These are phyloP conservation scores for Hippocampus mohnikei DNA, from an alignment of 2,113 vertebrate species.

Conservation along the genomic window DNA sequence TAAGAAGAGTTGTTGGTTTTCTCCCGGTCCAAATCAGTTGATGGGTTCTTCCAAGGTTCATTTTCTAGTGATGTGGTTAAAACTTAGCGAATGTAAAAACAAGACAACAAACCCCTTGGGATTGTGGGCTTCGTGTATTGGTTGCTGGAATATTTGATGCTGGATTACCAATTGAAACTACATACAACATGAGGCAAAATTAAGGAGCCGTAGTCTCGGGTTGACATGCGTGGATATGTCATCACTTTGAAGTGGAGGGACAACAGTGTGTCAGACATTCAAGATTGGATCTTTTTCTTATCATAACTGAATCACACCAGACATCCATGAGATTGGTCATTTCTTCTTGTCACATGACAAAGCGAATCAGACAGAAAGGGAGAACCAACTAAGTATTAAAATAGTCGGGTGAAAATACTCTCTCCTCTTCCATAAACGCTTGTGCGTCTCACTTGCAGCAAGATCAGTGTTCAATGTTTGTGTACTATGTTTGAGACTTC, in stretches of 20 bases:
- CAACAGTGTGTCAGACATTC: neutral
- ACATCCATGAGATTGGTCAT: too few relatives aligned
- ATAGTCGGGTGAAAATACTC: neutral
- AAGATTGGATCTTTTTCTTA: neutral
- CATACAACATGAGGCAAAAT: too few relatives aligned
- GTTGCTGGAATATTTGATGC: too few relatives aligned
- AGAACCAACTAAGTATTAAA: neutral
- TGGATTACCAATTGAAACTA: too few relatives aligned
- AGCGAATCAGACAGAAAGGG: neutral
- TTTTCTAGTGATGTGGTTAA: too few relatives aligned
- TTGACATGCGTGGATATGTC: too few relatives aligned
- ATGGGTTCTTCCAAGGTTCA: too few relatives aligned
- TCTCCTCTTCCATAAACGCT: conserved; percentile 6
- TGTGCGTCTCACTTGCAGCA: conserved; percentile 37
- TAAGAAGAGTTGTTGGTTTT: neutral
- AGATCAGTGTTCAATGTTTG: conserved; percentile 52
- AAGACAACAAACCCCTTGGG: too few relatives aligned
- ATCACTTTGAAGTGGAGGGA: too few relatives aligned
- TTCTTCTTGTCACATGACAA: neutral
- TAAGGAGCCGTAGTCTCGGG: neutral
- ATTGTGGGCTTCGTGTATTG: too few relatives aligned
- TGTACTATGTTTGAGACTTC: conserved; percentile 59
- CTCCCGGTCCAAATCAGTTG: neutral
- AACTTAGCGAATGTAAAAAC: too few relatives aligned
- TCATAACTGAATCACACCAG: neutral